Evolutionary conservation across 2,113 vertebrate genomes (phyloP).

Genomic region (Cichladusa arquata): DNA sequence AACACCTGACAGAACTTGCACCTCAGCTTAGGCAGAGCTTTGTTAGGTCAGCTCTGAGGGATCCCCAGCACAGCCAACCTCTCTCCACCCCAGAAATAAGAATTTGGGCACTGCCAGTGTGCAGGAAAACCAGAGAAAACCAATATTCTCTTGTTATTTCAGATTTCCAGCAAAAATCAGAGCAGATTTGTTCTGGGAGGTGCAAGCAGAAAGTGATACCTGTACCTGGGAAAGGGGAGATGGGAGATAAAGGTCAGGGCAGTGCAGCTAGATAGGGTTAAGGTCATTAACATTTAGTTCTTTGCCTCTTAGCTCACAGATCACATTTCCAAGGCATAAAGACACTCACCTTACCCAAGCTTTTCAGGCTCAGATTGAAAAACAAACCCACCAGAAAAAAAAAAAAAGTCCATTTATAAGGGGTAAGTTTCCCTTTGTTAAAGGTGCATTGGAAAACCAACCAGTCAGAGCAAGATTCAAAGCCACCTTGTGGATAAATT

Average conservation of each 20-base stretch:
- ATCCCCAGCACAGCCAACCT: not conserved
- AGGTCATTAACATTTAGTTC: not conserved
- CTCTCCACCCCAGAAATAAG: not conserved
- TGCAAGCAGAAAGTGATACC: not conserved
- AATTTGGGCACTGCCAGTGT: rapidly evolving
- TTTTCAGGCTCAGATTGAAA: not conserved
- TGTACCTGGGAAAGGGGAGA: slow-evolving; percentile 6
- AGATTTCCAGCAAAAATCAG: not conserved
- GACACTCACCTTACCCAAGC: not conserved
- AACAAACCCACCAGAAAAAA: not conserved
- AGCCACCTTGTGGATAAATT: not conserved
- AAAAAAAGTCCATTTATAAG: not conserved
- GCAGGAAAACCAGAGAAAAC: not conserved
- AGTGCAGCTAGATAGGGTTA: not conserved
- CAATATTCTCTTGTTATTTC: not conserved
- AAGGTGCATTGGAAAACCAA: not conserved
- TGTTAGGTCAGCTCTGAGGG: not conserved
- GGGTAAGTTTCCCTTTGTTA: not conserved
- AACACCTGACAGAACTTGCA: not conserved
- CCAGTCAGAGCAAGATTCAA: not conserved
- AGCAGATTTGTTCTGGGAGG: not conserved
- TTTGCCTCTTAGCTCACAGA: not conserved
- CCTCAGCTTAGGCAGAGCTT: not conserved
- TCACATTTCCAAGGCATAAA: not conserved
- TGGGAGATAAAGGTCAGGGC: not conserved